These are phyloP conservation scores for Saccopteryx bilineata DNA, from an alignment of 2,113 vertebrate genomes.

Conservation along the genomic window DNA sequence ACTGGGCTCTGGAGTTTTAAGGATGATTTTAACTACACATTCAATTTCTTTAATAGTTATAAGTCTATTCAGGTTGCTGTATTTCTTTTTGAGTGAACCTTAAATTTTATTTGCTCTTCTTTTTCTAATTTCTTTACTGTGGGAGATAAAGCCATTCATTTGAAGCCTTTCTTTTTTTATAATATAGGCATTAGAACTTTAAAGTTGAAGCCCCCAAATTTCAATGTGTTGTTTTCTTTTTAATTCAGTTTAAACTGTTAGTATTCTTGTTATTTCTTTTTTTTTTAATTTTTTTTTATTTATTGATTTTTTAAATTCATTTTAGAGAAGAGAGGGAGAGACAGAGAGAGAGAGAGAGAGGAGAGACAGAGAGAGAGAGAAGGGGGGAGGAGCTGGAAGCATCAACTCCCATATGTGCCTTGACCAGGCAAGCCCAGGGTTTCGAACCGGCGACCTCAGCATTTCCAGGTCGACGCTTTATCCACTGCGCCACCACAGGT, in stretches of 20 bases:
- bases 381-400: too few relatives aligned
- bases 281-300: too few relatives aligned
- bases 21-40: neutral
- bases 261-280: neutral
- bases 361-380: too few relatives aligned
- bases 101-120: neutral
- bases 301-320: too few relatives aligned
- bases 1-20: neutral
- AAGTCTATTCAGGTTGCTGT: neutral
- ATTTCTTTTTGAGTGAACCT: neutral
- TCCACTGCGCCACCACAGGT: too few relatives aligned
- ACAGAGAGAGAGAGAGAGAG: too few relatives aligned
- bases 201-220: neutral
- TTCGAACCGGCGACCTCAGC: too few relatives aligned
- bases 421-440: too few relatives aligned
- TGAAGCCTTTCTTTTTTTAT: neutral
- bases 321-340: too few relatives aligned
- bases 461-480: too few relatives aligned
- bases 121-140: slow-evolving; percentile 5
- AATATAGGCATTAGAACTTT: neutral
- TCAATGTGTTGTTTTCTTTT: neutral
- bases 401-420: too few relatives aligned
- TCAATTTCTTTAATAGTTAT: neutral
- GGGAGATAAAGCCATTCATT: neutral
- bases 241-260: neutral